These are phyloP conservation scores for Hypomecis atomaria DNA, from an alignment of 2,888 invertebrate species.

Conservation along the genomic window DNA sequence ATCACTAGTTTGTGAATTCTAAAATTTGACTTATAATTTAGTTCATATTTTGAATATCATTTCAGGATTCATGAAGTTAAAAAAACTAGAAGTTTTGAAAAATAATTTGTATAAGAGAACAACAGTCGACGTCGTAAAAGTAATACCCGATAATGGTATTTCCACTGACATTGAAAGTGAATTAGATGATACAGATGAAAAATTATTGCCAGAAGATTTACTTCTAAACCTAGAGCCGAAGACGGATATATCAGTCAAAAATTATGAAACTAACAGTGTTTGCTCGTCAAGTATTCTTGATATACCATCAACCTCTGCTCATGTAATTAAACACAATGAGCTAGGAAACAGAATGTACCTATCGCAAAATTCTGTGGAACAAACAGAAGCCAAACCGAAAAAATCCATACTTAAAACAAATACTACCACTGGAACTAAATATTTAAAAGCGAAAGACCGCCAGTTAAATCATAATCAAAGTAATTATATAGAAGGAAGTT, in stretches of 20 bases:
- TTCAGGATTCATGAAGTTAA: conserved; percentile 85
- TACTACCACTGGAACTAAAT: conserved; percentile 57
- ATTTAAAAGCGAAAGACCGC: conserved; percentile 45
- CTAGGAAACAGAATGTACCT: conserved; percentile 21
- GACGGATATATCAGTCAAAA: conserved; percentile 37
- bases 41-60: conserved; percentile 34
- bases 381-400: conserved; percentile 56
- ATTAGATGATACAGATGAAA: conserved; percentile 69
- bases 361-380: conserved; percentile 45
- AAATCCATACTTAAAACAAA: conserved; percentile 73
- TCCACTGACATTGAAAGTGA: conserved; percentile 78
- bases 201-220: conserved; percentile 48
- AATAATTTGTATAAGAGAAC: conserved; percentile 67
- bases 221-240: conserved; percentile 54
- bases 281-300: conserved; percentile 55
- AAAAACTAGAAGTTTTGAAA: conserved; percentile 79
- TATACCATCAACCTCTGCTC: conserved; percentile 45
- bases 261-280: conserved; percentile 35
- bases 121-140: conserved; percentile 46
- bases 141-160: conserved; percentile 66
- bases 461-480: conserved; percentile 28
- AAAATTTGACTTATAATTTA: not conserved
- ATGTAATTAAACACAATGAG: conserved; percentile 55
- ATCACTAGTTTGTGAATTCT: not conserved
- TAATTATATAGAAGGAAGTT: conserved; percentile 58